A percentile compares a stretch with the other conserved stretches of the same genome.
Evolutionary conservation across 1,140 invertebrate species (phyloP).

Genomic region (Camponotus vicinus): DNA sequence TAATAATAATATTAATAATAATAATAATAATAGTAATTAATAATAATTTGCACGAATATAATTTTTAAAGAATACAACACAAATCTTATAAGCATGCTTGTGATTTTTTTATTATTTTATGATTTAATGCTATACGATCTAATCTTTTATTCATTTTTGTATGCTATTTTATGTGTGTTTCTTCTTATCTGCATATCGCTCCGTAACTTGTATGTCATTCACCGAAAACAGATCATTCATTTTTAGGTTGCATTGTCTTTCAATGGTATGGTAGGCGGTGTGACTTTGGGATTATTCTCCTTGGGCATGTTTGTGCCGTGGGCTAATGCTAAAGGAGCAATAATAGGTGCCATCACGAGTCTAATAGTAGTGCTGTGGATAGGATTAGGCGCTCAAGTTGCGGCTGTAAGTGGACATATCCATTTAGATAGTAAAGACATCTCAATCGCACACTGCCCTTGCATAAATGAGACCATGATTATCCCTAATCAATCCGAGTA

Average conservation of each 20-base stretch:
- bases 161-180: not conserved
- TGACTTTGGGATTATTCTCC: slow-evolving; percentile 94
- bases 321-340: slow-evolving; percentile 93
- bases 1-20: no score
- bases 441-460: slow-evolving; percentile 84
- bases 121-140: not conserved
- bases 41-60: not conserved
- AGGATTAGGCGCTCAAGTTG: slow-evolving; percentile 90
- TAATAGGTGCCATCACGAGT: slow-evolving; percentile 88
- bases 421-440: slow-evolving; percentile 82
- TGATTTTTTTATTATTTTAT: not conserved
- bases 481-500: not conserved
- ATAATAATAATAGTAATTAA: no score
- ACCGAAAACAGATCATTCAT: not conserved
- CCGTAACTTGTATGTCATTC: not conserved
- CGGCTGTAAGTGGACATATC: slow-evolving; percentile 86
- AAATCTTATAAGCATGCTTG: not conserved
- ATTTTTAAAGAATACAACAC: not conserved
- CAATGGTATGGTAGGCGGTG: slow-evolving; percentile 95
- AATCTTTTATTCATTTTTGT: no score
- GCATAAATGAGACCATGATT: slow-evolving; percentile 79
- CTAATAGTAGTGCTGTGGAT: slow-evolving; percentile 90
- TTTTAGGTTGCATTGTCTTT: slow-evolving; percentile 92
- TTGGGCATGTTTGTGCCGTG: slow-evolving; percentile 96
- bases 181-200: not conserved